phyloP scores from a whole-genome alignment of 2,113 vertebrate species.

The Promerops cafer region DNA sequence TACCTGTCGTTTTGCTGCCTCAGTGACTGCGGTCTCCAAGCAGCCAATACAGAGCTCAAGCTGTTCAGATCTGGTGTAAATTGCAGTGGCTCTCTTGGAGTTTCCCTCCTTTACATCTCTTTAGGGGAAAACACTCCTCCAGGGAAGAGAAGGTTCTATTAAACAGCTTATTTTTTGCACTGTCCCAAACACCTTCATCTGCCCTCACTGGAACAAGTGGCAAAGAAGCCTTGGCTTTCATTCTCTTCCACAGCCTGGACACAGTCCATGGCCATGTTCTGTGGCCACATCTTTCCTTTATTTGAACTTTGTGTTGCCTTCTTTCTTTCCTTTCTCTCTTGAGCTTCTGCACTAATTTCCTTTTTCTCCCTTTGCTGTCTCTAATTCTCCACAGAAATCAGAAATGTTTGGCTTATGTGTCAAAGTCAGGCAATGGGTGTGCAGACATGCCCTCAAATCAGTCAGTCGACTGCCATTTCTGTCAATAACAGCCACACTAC shows the following conservation, averaged over 20 bases:
- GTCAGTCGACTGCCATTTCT: background rate
- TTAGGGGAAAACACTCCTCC: background rate
- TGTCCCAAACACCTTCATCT: background rate
- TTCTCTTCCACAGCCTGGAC: background rate
- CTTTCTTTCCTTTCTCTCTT: background rate
- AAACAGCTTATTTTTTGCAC: background rate
- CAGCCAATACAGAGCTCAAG: background rate
- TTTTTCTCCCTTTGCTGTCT: background rate
- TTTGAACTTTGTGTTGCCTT: background rate
- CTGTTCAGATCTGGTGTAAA: background rate
- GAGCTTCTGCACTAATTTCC: background rate
- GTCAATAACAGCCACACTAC: background rate
- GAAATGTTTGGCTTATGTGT: background rate
- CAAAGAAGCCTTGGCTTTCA: background rate
- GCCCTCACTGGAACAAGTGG: background rate
- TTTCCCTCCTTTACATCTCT: background rate
- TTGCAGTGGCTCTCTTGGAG: background rate
- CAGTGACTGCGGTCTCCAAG: background rate
- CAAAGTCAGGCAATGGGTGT: background rate
- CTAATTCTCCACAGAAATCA: background rate
- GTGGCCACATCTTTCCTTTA: background rate
- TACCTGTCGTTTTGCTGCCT: background rate
- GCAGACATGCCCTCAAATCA: background rate
- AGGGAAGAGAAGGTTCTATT: background rate
- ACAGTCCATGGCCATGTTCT: rapidly evolving